A percentile compares a stretch with the other conserved stretches of the same genome.
phyloP scores from a whole-genome alignment of 2,888 invertebrate species.

The Tipula vernalis region DNA sequence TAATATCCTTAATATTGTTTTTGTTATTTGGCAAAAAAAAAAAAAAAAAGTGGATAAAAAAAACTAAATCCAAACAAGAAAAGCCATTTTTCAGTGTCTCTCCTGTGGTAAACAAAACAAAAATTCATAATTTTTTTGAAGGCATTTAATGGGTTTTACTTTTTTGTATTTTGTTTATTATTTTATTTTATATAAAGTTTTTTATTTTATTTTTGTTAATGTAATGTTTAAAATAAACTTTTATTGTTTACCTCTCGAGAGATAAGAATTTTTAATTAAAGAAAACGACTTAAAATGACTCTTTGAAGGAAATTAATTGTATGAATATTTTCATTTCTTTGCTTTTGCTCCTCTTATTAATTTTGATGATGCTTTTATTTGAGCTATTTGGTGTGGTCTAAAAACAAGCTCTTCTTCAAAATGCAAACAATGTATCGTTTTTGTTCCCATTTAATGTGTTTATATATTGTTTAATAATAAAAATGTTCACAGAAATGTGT shows the following conservation, averaged over 20 bases:
- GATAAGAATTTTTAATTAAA: constrained; percentile 4
- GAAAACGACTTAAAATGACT: not conserved
- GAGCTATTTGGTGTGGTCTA: not conserved
- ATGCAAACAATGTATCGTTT: not conserved
- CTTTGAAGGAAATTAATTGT: not conserved
- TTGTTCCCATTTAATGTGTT: not conserved
- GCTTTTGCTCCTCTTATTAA: not conserved
- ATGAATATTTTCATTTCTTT: not conserved
- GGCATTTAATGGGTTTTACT: not conserved
- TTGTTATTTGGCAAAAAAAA: not conserved
- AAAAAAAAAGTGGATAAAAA: not conserved
- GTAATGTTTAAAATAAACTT: not conserved
- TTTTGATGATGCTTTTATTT: not conserved
- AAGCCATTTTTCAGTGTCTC: not conserved
- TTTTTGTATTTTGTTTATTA: not conserved
- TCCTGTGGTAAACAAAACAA: constrained; percentile 4
- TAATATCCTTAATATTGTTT: not conserved
- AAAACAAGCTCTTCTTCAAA: not conserved
- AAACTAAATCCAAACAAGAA: not conserved
- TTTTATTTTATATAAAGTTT: not conserved
- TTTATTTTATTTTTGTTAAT: not conserved
- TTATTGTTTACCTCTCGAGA: not conserved
- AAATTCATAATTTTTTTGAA: not conserved
- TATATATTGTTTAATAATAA: not conserved
- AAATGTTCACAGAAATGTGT: not conserved